Percentiles rank a stretch among this genome's conserved stretches.
Conservation (phyloP, 2,888 invertebrate genomes). For the Hydropsyche betteni region DNA sequence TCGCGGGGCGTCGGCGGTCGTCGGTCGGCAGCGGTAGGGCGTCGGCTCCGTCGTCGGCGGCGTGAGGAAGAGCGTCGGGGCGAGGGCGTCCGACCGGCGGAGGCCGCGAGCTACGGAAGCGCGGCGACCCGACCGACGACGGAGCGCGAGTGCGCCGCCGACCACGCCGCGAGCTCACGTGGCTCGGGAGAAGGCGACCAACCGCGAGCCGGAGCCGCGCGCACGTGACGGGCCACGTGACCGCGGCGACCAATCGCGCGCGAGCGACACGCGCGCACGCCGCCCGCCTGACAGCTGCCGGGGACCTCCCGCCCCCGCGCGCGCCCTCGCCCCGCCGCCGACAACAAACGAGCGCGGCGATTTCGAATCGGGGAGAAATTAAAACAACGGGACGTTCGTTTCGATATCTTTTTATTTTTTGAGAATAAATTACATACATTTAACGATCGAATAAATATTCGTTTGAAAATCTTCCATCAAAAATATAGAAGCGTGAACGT, state of each 20-base stretch:
- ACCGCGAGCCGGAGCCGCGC: constrained; percentile 56
- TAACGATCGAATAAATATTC: no score
- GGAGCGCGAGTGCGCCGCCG: constrained; percentile 38
- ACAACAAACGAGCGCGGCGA: background rate
- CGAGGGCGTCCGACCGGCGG: background rate
- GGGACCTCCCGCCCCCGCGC: no score
- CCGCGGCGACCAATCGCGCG: constrained; percentile 57
- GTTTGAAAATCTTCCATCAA: no score
- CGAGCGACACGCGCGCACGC: background rate
- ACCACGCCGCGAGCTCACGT: constrained; percentile 55
- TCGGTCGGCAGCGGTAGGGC: background rate
- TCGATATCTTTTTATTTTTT: no score
- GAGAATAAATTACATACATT: no score
- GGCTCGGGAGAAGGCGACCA: constrained; percentile 59
- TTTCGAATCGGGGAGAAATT: background rate
- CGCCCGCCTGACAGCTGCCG: constrained; percentile 53
- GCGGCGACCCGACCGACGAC: background rate
- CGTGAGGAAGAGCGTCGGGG: background rate
- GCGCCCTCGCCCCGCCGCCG: constrained; percentile 56
- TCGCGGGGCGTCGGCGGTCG: background rate
- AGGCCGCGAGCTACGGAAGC: background rate
- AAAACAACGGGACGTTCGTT: no score
- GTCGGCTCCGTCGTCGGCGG: constrained; percentile 4
- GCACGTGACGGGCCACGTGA: constrained; percentile 61
- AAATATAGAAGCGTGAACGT: no score